phyloP scores from a whole-genome alignment of 2,797 vertebrate species.

The Somateria mollissima region DNA sequence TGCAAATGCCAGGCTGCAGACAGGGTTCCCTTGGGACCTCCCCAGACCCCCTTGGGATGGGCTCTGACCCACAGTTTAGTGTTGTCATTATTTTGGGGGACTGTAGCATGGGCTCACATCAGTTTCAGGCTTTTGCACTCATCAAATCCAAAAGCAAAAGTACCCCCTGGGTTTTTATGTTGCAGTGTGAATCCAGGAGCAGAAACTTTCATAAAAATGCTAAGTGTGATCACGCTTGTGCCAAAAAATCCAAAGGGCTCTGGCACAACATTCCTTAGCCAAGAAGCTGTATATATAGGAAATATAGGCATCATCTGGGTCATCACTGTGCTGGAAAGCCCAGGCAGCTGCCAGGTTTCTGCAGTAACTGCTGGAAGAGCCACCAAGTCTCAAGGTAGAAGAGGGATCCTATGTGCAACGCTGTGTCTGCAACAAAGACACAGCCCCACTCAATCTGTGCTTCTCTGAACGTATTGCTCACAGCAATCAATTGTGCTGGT shows the following conservation, averaged over 20 bases:
- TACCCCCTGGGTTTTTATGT: not conserved
- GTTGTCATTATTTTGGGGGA: not conserved
- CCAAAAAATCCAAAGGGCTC: not conserved
- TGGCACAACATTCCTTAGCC: not conserved
- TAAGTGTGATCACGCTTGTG: not conserved
- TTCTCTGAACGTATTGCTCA: not conserved
- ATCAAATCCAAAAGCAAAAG: not conserved
- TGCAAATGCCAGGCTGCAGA: not conserved
- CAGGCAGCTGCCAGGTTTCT: conserved; percentile 9
- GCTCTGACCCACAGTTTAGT: not conserved
- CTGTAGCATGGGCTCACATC: not conserved
- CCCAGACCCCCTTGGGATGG: not conserved
- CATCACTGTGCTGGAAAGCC: not conserved
- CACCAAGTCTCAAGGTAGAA: not conserved
- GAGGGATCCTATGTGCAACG: not conserved
- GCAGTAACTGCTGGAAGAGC: not conserved
- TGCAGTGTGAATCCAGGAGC: not conserved
- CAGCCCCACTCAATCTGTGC: fast-evolving
- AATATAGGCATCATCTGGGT: not conserved
- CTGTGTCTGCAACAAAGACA: not conserved
- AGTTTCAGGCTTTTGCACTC: not conserved
- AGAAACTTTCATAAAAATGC: not conserved
- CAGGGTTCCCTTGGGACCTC: not conserved
- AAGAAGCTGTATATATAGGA: not conserved
- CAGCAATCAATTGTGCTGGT: not conserved